Evolutionary conservation across 1,140 invertebrate species (phyloP), one percentile per base, ranked within the genome.

Genomic region (Drosophila rufa): DNA sequence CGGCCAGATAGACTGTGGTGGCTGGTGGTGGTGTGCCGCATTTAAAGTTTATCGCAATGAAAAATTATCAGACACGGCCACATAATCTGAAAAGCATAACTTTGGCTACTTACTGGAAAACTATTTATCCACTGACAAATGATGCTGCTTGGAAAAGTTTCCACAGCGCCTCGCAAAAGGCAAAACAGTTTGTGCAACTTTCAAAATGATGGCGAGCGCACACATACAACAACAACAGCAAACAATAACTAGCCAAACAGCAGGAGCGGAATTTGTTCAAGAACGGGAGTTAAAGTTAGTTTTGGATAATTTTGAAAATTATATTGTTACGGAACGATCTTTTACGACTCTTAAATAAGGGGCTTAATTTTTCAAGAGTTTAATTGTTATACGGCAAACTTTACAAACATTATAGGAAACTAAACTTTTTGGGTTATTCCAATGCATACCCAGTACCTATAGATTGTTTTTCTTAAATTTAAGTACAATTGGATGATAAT

Each of bases 81-180:
- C 84, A 89, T 90, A 89, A 89, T 89, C 84, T 84, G 69, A 89
- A 90, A 89, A 90, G 78, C 85, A 89, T 90, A 89, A 85, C 85
- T 90, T 85, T 82, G 71, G 81, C 85, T 80, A 89, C 84, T 87
- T 87, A 89, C 83, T 89, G 80, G 48, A 81, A 85, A 89, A 90
- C 85, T 89, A 89, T 89, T 90, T 89, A 89, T 89, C 85, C 85
- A 85, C 86, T 90, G 85, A 90, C 85, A 90, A 90, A 90, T 90
- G 85, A 90, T 90, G 85, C 79, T 79, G 86, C 85, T 90, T 69
- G 51, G 42, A 75, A 90, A 90, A 68, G 83, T 90, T 90, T 89
- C 53, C 60, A 11, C 43, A 68, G 83, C 53, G 65, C 68, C 68
- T 51, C 62, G 80, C 77, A 90, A 90, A 82, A 90, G 85, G 84